Conservation (phyloP, 2,888 invertebrate species). For the Zaprionus obscuricornis region DNA sequence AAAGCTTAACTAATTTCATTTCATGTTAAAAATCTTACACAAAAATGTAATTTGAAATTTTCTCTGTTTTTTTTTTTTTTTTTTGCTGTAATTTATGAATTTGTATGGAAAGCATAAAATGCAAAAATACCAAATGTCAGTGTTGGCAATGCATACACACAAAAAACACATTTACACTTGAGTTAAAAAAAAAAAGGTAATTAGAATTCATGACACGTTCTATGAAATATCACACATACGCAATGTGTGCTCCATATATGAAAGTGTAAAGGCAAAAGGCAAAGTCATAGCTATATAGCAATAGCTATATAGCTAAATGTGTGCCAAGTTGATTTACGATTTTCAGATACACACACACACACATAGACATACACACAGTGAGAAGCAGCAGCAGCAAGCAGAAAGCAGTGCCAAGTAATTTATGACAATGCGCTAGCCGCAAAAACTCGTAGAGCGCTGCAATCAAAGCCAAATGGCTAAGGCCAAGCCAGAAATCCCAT, state of each 20-base stretch:
- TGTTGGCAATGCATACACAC: too few relatives aligned
- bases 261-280: conserved; percentile 24
- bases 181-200: conserved; percentile 59
- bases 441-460: conserved; percentile 72
- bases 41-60: conserved; percentile 52
- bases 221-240: conserved; percentile 77
- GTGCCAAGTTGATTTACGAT: conserved; percentile 68
- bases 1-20: too few relatives aligned
- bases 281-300: conserved; percentile 28
- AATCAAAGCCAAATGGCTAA: conserved; percentile 73
- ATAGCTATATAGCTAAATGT: conserved; percentile 29
- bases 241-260: conserved; percentile 41
- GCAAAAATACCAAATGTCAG: conserved; percentile 27
- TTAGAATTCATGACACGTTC: conserved; percentile 79
- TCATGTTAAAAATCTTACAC: conserved; percentile 33
- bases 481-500: conserved; percentile 69
- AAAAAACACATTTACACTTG: too few relatives aligned
- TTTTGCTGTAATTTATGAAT: conserved; percentile 70
- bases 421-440: conserved; percentile 70
- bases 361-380: not conserved
- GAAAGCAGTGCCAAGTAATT: conserved; percentile 64
- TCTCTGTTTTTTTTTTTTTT: too few relatives aligned
- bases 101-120: conserved; percentile 48
- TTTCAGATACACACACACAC: conserved; percentile 53
- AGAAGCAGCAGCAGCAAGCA: conserved; percentile 15